Conservation (phyloP, 2,113 vertebrate genomes). For the Mormoops blainvillei region DNA sequence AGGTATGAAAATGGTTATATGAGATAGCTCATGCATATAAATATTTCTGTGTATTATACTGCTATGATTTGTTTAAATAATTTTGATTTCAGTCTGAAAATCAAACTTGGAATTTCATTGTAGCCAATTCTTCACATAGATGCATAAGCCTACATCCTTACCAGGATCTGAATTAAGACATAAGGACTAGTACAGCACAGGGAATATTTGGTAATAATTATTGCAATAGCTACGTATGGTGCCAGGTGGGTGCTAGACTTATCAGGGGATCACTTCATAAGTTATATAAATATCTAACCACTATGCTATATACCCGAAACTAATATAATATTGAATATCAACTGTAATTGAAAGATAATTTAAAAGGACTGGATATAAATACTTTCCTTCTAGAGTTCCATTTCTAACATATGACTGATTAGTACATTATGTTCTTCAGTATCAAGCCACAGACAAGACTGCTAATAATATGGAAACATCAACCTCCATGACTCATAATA, state of each 20-base stretch:
- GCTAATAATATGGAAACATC: neutral
- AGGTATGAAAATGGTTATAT: constrained; percentile 16
- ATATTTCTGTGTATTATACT: constrained; percentile 75
- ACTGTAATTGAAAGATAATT: neutral
- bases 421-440: neutral
- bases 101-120: neutral
- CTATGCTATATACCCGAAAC: neutral
- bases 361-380: neutral
- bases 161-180: neutral
- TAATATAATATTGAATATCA: neutral
- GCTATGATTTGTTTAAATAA: constrained; percentile 60
- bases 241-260: neutral
- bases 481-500: neutral
- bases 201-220: neutral
- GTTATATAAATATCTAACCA: neutral
- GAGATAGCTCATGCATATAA: constrained; percentile 65
- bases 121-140: constrained; percentile 10
- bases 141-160: neutral
- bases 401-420: neutral
- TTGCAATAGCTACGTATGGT: neutral
- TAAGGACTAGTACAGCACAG: neutral
- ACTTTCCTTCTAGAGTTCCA: neutral
- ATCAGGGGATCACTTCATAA: neutral
- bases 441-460: neutral
- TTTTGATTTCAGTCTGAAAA: constrained; percentile 67